Percentiles rank a stretch among this genome's conserved stretches.
Evolutionary conservation across 1,140 invertebrate genomes (phyloP).

Genomic region (Agrilus planipennis): DNA sequence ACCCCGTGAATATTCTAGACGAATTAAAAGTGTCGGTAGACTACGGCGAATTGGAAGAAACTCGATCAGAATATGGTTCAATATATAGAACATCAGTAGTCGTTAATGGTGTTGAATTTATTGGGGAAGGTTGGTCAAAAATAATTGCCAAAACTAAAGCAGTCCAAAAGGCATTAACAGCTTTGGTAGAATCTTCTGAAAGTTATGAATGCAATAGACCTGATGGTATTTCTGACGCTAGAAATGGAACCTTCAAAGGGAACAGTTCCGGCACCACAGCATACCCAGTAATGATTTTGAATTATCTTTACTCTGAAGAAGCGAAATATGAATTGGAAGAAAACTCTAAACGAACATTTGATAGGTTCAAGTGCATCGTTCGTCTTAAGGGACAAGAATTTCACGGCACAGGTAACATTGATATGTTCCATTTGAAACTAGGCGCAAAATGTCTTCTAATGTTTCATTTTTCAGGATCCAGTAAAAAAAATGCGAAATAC

Average conservation of each 20-base stretch:
- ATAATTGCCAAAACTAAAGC: slow-evolving; percentile 68
- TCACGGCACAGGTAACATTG: slow-evolving; percentile 56
- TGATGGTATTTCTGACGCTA: slow-evolving; percentile 42
- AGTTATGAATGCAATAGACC: slow-evolving; percentile 30
- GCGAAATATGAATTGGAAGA: slow-evolving; percentile 63
- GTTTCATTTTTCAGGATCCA: slow-evolving; percentile 55
- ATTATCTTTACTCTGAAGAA: slow-evolving; percentile 75
- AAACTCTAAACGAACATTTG: slow-evolving; percentile 55
- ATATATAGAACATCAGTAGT: slow-evolving; percentile 74
- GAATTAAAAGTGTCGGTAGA: slow-evolving; percentile 76
- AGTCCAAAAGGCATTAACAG: slow-evolving; percentile 62
- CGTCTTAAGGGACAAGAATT: slow-evolving; percentile 64
- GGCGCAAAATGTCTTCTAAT: background rate
- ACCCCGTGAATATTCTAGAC: slow-evolving; percentile 77
- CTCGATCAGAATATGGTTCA: slow-evolving; percentile 74
- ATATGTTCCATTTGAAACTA: background rate
- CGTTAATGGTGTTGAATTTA: slow-evolving; percentile 61
- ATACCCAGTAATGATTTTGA: slow-evolving; percentile 73
- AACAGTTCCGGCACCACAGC: too few species aligned
- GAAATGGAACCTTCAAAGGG: slow-evolving; percentile 21
- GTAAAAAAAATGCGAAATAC: slow-evolving; percentile 80
- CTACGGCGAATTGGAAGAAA: slow-evolving; percentile 58
- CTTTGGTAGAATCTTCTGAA: slow-evolving; percentile 71
- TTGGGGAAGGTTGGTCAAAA: slow-evolving; percentile 62
- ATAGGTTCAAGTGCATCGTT: slow-evolving; percentile 71